These are phyloP conservation scores for Eubucco bourcierii DNA, from an alignment of 2,113 vertebrate genomes.

Conservation along the genomic window DNA sequence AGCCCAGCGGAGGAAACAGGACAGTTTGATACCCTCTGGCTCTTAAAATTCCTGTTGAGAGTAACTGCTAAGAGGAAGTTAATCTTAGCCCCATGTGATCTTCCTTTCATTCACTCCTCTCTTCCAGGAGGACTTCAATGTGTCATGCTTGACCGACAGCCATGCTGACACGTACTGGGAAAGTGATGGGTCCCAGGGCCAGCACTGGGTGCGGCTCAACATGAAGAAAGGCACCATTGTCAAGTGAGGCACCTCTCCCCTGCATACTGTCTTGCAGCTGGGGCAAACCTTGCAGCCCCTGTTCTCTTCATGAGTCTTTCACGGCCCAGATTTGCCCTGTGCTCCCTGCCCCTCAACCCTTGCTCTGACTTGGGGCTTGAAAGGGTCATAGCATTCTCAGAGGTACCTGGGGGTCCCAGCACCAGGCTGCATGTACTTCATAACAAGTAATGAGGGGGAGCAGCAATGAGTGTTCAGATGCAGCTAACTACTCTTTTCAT, in stretches of 20 bases:
- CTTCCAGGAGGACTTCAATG: constrained; percentile 89
- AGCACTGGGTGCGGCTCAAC: constrained; percentile 97
- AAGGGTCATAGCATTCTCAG: neutral
- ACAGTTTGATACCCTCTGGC: neutral
- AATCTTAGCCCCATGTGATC: neutral
- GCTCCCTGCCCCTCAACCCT: neutral
- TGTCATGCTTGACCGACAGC: constrained; percentile 90
- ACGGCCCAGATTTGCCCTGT: neutral
- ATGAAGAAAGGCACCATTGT: constrained; percentile 98
- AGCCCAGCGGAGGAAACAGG: neutral
- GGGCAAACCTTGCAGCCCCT: neutral
- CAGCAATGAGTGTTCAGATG: neutral
- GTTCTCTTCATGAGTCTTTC: neutral
- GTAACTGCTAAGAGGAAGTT: neutral
- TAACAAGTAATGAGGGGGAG: neutral
- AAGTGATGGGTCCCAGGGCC: constrained; percentile 95
- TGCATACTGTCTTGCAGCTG: rapidly evolving
- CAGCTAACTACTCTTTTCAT: neutral
- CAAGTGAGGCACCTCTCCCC: constrained; percentile 80
- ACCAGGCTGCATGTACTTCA: neutral
- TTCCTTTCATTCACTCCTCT: neutral
- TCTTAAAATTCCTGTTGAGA: neutral
- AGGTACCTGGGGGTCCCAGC: neutral
- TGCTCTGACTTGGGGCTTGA: neutral
- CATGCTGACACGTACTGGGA: constrained; percentile 95